phyloP scores from a whole-genome alignment of 1,140 invertebrate genomes.

The Pentalonia nigronervosa region DNA sequence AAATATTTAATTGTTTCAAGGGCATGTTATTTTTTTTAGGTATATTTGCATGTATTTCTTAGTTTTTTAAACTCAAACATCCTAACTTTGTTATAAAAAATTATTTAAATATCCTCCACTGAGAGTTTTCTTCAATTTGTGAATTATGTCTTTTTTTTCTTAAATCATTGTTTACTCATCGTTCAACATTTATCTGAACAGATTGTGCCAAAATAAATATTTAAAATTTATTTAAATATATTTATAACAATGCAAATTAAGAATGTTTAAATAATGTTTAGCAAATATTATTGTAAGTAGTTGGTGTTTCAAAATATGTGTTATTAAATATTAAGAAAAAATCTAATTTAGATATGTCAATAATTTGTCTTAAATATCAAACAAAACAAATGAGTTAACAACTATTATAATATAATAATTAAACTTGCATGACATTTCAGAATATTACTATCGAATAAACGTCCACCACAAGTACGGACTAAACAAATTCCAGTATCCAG shows the following conservation, averaged over 20 bases:
- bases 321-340: neutral
- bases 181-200: no score
- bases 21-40: no score
- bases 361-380: neutral
- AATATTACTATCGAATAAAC: constrained; percentile 60
- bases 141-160: no score
- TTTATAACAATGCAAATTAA: no score
- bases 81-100: neutral
- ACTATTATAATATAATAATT: neutral
- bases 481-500: constrained; percentile 36
- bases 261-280: no score
- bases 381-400: neutral
- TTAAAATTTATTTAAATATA: no score
- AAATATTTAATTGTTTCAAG: no score
- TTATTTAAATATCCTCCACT: no score
- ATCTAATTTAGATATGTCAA: neutral
- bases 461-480: constrained; percentile 9
- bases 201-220: no score
- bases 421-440: constrained; percentile 69
- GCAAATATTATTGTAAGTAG: no score
- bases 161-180: no score
- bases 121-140: no score
- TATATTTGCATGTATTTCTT: neutral
- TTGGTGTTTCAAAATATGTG: neutral
- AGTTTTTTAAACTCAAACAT: neutral